Evolutionary conservation across 2,888 invertebrate genomes (phyloP), one percentile per base, ranked within the genome.

Genomic region (Allacma fusca): DNA sequence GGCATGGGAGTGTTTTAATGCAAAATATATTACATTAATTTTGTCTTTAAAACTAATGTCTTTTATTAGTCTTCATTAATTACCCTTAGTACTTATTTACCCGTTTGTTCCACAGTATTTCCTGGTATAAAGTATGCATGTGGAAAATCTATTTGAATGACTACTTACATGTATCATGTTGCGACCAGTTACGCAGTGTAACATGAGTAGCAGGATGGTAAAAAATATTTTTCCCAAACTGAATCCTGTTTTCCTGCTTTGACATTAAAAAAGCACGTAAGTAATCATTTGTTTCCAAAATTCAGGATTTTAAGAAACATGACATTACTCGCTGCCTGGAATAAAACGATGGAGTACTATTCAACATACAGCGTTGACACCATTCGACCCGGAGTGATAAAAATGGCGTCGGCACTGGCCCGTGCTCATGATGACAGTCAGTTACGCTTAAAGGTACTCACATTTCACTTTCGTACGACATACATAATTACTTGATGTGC

Each of bases 341-440:
- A 91, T 0, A 89, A 91, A 19, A 92, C 93, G 0, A 86, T 97
- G 78, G 87, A 88, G 9, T 91, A 91, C 86, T 95, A 96, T 86
- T 93, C 95, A 12, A 90, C 90, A 0, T 96, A 96, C 85, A 87
- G 88, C 0, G 89, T 92, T 23, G 87, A 90, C 0, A 90, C 94
- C 74, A 88, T 97, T 67, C 87, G 90, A 64, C 91, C 92, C 0
- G 89, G 92, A 24, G 90, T 94, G 23, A 87, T 89, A 67, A 89
- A 91, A 81, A 88, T 96, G 79, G 94, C 95, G 0, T 88, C 88
- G 75, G 87, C 94, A 75, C 90, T 95, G 5, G 85, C 89, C 0
- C 91, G 91, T 85, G 90, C 91, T 21, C 91, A 81, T 4, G 81
- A 82, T 19, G 82, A 92, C 62, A 62, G 26, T 23, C 24, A 62